These are phyloP conservation scores for Spisula solida DNA, from an alignment of 2,888 invertebrate species.

Conservation along the genomic window DNA sequence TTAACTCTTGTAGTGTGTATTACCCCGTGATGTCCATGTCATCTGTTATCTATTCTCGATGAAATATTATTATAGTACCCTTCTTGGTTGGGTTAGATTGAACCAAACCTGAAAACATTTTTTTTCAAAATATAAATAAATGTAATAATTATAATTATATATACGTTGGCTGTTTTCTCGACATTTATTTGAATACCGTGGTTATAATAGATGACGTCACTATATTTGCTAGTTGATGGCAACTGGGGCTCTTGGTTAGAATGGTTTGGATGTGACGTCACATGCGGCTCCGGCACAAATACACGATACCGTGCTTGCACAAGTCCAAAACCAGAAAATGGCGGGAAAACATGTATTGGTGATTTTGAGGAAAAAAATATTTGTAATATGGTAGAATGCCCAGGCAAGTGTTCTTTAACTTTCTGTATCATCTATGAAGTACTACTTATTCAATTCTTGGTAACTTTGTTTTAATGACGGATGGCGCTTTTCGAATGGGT, in stretches of 20 bases:
- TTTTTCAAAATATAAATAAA: too few relatives aligned
- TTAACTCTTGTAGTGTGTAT: background rate
- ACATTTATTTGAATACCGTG: too few relatives aligned
- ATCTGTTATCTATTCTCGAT: too few relatives aligned
- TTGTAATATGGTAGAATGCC: background rate
- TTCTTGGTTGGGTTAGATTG: too few relatives aligned
- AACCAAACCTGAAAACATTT: too few relatives aligned
- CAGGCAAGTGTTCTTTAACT: background rate
- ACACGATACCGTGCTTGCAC: slow-evolving; percentile 29
- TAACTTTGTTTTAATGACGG: too few relatives aligned
- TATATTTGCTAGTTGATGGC: slow-evolving; percentile 25
- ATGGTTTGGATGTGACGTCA: slow-evolving; percentile 29
- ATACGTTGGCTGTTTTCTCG: too few relatives aligned
- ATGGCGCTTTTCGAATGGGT: background rate
- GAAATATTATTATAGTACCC: too few relatives aligned
- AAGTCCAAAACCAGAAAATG: slow-evolving; percentile 20
- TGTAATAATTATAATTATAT: too few relatives aligned
- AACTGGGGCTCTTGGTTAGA: slow-evolving; percentile 34
- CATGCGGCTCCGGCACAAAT: slow-evolving; percentile 29
- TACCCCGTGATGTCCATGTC: background rate
- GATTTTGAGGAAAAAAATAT: background rate
- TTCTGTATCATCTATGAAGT: background rate
- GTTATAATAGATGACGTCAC: background rate
- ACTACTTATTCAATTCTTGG: background rate
- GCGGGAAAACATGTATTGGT: slow-evolving; percentile 24